A percentile compares a stretch with the other conserved stretches of the same genome.
phyloP scores from a whole-genome alignment of 2,113 vertebrate genomes.

The Neogobius melanostomus region DNA sequence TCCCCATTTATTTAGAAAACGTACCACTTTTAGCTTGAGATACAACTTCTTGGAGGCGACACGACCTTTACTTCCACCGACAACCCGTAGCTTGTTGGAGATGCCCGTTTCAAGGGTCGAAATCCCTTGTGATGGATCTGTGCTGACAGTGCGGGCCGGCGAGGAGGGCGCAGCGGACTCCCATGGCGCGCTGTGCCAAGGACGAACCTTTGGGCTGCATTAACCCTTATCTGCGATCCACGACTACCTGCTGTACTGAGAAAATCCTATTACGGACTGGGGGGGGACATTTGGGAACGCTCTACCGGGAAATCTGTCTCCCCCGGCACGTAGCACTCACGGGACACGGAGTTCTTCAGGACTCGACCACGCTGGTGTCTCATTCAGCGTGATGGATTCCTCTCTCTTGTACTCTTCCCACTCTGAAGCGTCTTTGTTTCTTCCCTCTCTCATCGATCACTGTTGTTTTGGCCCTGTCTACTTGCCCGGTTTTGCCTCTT shows the following conservation, averaged over 20 bases:
- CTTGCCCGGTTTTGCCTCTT: slow-evolving; percentile 47
- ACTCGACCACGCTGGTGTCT: slow-evolving; percentile 50
- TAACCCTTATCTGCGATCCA: slow-evolving; percentile 74
- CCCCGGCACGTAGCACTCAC: slow-evolving; percentile 53
- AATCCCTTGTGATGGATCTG: slow-evolving; percentile 93
- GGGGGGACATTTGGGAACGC: slow-evolving; percentile 54
- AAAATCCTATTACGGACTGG: slow-evolving; percentile 72
- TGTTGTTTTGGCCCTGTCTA: slow-evolving; percentile 49
- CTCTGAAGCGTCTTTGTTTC: slow-evolving; percentile 51
- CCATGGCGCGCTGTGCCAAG: slow-evolving; percentile 50
- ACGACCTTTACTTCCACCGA: slow-evolving; percentile 68
- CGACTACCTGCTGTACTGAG: slow-evolving; percentile 73
- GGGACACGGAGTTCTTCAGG: slow-evolving; percentile 57
- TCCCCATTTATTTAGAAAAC: too few relatives aligned
- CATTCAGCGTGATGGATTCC: slow-evolving; percentile 65
- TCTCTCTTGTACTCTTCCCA: slow-evolving; percentile 45
- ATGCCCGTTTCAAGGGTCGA: slow-evolving; percentile 86
- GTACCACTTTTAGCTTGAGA: too few relatives aligned
- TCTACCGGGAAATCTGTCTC: slow-evolving; percentile 67
- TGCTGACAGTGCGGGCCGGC: slow-evolving; percentile 87
- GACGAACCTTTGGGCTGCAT: slow-evolving; percentile 61
- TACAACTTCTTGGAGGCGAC: neutral
- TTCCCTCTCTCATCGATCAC: slow-evolving; percentile 63
- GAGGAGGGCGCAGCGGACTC: slow-evolving; percentile 72
- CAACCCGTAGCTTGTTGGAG: slow-evolving; percentile 96